phyloP scores from a whole-genome alignment of 2,113 vertebrate species.

The Odontophorus gujanensis region DNA sequence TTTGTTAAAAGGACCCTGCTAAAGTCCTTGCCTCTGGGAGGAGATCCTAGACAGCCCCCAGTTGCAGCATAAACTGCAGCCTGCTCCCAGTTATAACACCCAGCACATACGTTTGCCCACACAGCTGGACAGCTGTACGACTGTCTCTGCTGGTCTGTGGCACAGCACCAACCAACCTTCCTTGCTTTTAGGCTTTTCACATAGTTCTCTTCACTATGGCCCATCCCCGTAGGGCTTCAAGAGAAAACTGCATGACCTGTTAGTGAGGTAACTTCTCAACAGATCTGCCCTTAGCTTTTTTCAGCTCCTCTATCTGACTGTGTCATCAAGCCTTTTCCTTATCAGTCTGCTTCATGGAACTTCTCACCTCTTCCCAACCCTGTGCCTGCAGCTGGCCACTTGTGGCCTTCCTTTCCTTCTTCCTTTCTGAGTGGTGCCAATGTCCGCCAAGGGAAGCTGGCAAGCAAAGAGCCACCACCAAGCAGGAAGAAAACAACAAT shows the following conservation, averaged over 20 bases:
- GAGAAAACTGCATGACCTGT: conserved; percentile 15
- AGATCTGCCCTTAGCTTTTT: background rate
- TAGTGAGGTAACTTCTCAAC: background rate
- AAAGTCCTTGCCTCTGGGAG: background rate
- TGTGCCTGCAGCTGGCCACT: background rate
- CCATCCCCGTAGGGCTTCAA: background rate
- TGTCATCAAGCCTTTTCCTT: conserved; percentile 41
- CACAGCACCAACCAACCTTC: background rate
- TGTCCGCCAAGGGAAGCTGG: conserved; percentile 34
- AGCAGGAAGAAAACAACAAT: conserved; percentile 69
- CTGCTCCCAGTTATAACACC: background rate
- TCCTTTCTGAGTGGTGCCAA: conserved; percentile 9
- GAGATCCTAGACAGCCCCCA: background rate
- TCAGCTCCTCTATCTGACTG: background rate
- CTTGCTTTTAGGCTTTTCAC: background rate
- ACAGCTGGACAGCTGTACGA: background rate
- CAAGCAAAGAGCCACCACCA: conserved; percentile 1
- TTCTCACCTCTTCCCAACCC: background rate
- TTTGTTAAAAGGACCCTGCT: background rate
- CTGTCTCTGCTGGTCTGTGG: background rate
- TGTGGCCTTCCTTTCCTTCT: conserved; percentile 10
- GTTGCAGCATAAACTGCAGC: background rate
- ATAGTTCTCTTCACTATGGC: background rate
- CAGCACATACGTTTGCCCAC: background rate
- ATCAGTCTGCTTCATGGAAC: conserved; percentile 24